Base-by-base conservation (phyloP, 2,888 invertebrate genomes). In the Polymixis flavicincta region DNA sequence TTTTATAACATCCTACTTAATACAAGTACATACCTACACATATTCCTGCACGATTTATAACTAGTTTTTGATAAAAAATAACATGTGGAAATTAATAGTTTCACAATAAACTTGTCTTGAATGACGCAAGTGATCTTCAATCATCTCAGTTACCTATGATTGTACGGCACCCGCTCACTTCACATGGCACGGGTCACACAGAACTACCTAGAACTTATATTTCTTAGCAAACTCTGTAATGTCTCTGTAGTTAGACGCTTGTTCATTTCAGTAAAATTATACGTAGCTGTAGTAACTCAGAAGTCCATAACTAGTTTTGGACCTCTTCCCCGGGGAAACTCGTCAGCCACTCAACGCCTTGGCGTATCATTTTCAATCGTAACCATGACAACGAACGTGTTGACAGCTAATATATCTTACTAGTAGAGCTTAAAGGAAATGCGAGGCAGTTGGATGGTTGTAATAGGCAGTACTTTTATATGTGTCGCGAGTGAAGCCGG, bases 361-460 rank as follows among this genome's bases (percentile, higher is more conserved):
- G 57, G 37, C 28, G 54, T 65, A 42, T 74, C 48, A 59, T 28
- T 70, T 71, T 70, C 50, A 69, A 64, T 69, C 37, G 68, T 45
- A 50, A 57, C 63, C 59, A 67, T 82, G 70, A 64, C 48, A 55
- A 70, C 32, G 25, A 45, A 52, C 25, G 42, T 79, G 69, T 64
- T 75, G 71, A 70, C 70, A 74, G 74, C 66, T 63, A 59, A 54
- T 74, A 83, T 61, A 65, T 78, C 64, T 83, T 52, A 65, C 32
- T 25, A 54, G 25, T 50, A 45, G n/a, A 42, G 57, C 28, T 22
- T 55, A 60, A 22, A 64, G 60, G 57, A 74, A 83, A 74, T 54
- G 14, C 59, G 22, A 42, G 57, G 55, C 48, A 32, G 50, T 57
- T 48, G 22, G 59, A 45, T 19, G 45, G 19, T 37, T 22, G 54